These are phyloP conservation scores for Drosophila setosimentum DNA, from an alignment of 2,888 invertebrate species.

Conservation along the genomic window DNA sequence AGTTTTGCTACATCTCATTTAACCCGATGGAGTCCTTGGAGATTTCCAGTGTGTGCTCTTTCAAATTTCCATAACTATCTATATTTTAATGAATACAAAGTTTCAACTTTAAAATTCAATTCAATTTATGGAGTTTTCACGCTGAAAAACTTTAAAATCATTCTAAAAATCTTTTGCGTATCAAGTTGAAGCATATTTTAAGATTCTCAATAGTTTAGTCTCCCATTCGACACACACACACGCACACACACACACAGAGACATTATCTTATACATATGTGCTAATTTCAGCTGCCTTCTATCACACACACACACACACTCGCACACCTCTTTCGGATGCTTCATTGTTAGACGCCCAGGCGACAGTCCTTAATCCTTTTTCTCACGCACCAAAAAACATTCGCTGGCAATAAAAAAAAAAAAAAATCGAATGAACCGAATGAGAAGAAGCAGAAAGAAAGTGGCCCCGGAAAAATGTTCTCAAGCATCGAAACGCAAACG, in stretches of 20 bases:
- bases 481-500: slow-evolving; percentile 60
- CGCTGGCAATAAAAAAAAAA: slow-evolving; percentile 58
- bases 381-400: slow-evolving; percentile 77
- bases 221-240: neutral
- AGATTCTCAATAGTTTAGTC: neutral
- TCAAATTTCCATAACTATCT: neutral
- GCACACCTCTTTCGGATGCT: slow-evolving; percentile 25
- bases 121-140: neutral
- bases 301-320: slow-evolving; percentile 17
- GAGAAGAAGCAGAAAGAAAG: slow-evolving; percentile 22
- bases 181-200: neutral
- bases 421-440: slow-evolving; percentile 11
- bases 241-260: neutral
- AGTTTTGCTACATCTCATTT: neutral
- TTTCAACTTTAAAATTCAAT: neutral
- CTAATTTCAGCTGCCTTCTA: slow-evolving; percentile 44
- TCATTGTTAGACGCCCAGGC: slow-evolving; percentile 45
- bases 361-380: slow-evolving; percentile 76
- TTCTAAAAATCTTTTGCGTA: neutral
- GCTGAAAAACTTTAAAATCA: neutral
- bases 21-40: neutral
- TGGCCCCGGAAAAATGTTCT: slow-evolving; percentile 52
- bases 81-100: neutral
- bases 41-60: neutral
- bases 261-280: neutral